These are phyloP conservation scores for Mormyrus proboscirostris DNA, from an alignment of 2,797 vertebrate species.

Conservation along the genomic window DNA sequence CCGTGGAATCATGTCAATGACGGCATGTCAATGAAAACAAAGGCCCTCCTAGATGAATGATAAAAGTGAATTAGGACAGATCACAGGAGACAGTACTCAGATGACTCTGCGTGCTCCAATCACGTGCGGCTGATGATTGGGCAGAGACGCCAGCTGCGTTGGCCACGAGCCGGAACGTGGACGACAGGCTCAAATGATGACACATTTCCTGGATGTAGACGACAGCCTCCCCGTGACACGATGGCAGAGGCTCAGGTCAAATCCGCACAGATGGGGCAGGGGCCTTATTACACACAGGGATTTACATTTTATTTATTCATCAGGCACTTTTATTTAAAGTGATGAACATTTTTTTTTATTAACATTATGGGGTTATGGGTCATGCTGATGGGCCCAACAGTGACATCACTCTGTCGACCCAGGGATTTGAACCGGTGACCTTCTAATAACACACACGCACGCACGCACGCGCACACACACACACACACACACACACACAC, in stretches of 20 bases:
- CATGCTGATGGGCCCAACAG: background rate
- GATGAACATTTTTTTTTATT: background rate
- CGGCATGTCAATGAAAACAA: background rate
- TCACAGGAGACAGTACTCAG: background rate
- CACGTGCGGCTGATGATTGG: background rate
- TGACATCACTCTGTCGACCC: background rate
- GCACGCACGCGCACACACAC: background rate
- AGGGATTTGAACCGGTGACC: background rate
- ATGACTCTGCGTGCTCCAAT: background rate
- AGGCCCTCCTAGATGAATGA: background rate
- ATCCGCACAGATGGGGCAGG: background rate
- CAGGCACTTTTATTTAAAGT: background rate
- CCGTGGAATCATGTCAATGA: background rate
- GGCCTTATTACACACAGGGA: background rate
- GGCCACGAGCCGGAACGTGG: background rate
- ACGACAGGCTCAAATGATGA: background rate
- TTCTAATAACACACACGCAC: background rate
- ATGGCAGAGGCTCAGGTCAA: background rate
- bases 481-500: background rate
- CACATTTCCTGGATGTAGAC: background rate
- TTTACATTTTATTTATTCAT: background rate
- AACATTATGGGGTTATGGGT: background rate
- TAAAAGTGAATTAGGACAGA: background rate
- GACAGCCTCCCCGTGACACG: background rate
- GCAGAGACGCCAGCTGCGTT: background rate